Conservation (phyloP, 2,888 invertebrate species). For the Leucophora obtusa region DNA sequence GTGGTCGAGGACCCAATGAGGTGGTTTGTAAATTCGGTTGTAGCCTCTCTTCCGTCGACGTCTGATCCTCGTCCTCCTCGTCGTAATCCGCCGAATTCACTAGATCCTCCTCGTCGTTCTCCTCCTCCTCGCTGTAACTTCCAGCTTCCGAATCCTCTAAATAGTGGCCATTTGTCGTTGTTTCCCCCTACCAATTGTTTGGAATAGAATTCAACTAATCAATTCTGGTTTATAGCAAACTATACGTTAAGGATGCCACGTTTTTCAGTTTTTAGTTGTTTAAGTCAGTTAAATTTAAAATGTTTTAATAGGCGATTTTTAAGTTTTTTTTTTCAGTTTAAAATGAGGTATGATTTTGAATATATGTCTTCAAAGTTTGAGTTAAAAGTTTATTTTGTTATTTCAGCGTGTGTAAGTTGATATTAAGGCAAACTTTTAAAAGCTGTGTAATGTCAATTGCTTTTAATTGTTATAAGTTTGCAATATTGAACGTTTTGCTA, state of each 20-base stretch:
- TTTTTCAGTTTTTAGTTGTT: conserved; percentile 20
- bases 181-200: conserved; percentile 80
- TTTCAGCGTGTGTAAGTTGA: conserved; percentile 23
- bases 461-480: conserved; percentile 74
- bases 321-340: conserved; percentile 27
- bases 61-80: conserved; percentile 65
- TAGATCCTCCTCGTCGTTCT: conserved; percentile 57
- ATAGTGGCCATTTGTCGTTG: conserved; percentile 79
- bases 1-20: conserved; percentile 69
- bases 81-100: conserved; percentile 61
- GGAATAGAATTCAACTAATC: conserved; percentile 80
- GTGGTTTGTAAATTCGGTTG: conserved; percentile 69
- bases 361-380: neutral
- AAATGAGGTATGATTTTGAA: conserved; percentile 27
- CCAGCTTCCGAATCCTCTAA: conserved; percentile 78
- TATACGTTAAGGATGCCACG: conserved; percentile 51
- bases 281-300: neutral
- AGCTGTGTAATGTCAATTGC: conserved; percentile 64
- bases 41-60: conserved; percentile 68
- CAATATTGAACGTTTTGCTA: conserved; percentile 77
- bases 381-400: conserved; percentile 37
- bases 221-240: conserved; percentile 76
- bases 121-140: conserved; percentile 77
- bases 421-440: conserved; percentile 41
- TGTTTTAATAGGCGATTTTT: conserved; percentile 8